Evolutionary conservation across 2,113 vertebrate species (phyloP).

Genomic region (Tragelaphus imberbis): DNA sequence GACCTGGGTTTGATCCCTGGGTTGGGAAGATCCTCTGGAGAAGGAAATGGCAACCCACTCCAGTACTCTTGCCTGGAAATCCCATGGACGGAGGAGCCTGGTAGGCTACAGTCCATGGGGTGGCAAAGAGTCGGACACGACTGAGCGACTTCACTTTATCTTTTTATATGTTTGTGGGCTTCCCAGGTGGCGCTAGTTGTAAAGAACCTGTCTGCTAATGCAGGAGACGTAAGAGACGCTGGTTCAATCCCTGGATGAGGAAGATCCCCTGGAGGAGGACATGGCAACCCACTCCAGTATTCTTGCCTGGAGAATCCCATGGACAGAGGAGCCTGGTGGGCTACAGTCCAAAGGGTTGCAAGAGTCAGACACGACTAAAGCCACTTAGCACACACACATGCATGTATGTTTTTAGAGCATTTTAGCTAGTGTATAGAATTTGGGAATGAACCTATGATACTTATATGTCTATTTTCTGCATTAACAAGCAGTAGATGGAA

Average conservation of each 20-base stretch:
- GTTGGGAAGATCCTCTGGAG: background rate
- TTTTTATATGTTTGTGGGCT: background rate
- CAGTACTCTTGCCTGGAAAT: background rate
- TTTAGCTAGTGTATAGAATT: slow-evolving; percentile 40
- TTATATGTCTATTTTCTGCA: background rate
- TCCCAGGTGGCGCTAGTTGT: background rate
- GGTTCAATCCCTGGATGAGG: background rate
- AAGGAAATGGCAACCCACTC: background rate
- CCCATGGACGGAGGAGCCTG: background rate
- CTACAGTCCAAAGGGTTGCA: background rate
- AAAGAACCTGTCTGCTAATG: background rate
- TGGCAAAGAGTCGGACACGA: background rate
- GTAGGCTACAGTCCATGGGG: background rate
- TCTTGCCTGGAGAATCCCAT: background rate
- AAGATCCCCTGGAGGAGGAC: background rate
- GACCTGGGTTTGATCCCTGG: background rate
- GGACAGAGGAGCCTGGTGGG: background rate
- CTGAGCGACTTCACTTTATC: background rate
- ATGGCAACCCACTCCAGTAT: background rate
- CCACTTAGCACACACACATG: background rate
- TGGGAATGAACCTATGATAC: background rate
- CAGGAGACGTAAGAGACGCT: background rate
- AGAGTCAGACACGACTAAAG: background rate
- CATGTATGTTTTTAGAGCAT: slow-evolving; percentile 1
- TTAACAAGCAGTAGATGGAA: slow-evolving; percentile 1